phyloP scores from a whole-genome alignment of 2,888 invertebrate genomes.

The Tipula lateralis region DNA sequence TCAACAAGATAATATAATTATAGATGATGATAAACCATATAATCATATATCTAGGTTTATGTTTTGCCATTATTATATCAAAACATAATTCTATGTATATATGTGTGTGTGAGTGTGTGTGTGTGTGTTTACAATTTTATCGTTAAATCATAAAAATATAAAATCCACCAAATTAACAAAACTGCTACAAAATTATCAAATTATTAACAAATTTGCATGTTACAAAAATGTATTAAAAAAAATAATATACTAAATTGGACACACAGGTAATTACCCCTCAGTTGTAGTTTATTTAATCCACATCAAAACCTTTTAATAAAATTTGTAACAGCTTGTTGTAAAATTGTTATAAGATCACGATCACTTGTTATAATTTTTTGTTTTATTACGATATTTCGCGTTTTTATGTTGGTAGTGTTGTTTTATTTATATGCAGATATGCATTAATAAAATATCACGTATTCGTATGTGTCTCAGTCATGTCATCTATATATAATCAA shows the following conservation, averaged over 20 bases:
- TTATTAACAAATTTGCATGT: neutral
- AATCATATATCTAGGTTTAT: neutral
- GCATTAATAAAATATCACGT: neutral
- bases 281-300: neutral
- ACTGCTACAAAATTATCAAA: neutral
- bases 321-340: neutral
- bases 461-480: neutral
- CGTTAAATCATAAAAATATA: neutral
- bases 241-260: neutral
- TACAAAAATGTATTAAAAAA: neutral
- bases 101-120: no score
- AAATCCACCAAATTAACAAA: neutral
- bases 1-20: neutral
- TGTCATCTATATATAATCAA: neutral
- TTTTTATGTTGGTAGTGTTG: neutral
- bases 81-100: neutral
- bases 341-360: neutral
- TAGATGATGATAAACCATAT: neutral
- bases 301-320: neutral
- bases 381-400: neutral
- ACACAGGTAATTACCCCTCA: neutral
- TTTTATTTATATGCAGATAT: neutral
- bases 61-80: neutral
- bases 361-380: neutral
- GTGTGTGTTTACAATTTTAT: neutral